A percentile compares a stretch with the other conserved stretches of the same genome.
Evolutionary conservation across 2,888 invertebrate species (phyloP).

Genomic region (Ommatoiulus sabulosus): DNA sequence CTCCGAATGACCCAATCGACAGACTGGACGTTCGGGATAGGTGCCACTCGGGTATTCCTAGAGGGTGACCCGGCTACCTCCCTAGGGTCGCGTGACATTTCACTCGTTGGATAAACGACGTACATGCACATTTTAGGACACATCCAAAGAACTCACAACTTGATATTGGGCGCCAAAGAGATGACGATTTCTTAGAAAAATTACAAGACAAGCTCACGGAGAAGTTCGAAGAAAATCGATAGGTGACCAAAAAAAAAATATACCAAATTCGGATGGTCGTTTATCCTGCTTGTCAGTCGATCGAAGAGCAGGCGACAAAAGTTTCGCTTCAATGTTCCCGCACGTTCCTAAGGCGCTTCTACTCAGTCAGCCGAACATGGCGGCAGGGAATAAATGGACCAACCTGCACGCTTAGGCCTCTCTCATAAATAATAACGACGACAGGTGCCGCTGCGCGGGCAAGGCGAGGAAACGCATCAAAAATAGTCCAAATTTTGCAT

Average conservation of each 20-base stretch:
- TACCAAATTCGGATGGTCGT: slow-evolving; percentile 9
- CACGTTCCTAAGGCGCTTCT: not conserved
- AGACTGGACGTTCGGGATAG: too few species aligned
- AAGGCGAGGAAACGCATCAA: not conserved
- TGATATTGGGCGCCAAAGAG: not conserved
- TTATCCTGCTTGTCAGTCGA: slow-evolving; percentile 38
- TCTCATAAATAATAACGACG: slow-evolving; percentile 20
- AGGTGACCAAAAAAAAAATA: slow-evolving; percentile 6
- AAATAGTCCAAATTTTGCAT: slow-evolving; percentile 23
- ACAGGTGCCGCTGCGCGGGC: not conserved
- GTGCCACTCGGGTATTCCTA: not conserved
- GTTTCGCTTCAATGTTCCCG: not conserved
- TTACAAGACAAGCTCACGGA: not conserved
- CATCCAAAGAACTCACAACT: not conserved
- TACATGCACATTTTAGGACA: too few species aligned
- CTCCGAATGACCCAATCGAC: too few species aligned
- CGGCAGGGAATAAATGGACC: not conserved
- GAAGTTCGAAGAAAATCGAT: not conserved
- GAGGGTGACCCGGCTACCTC: not conserved
- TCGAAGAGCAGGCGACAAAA: slow-evolving; percentile 26
- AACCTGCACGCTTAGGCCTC: not conserved
- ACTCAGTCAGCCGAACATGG: not conserved
- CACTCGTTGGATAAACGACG: too few species aligned
- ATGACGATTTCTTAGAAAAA: not conserved
- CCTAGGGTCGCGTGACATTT: too few species aligned